These are phyloP conservation scores for Drosophila funebris DNA, from an alignment of 1,140 invertebrate genomes.

Conservation along the genomic window DNA sequence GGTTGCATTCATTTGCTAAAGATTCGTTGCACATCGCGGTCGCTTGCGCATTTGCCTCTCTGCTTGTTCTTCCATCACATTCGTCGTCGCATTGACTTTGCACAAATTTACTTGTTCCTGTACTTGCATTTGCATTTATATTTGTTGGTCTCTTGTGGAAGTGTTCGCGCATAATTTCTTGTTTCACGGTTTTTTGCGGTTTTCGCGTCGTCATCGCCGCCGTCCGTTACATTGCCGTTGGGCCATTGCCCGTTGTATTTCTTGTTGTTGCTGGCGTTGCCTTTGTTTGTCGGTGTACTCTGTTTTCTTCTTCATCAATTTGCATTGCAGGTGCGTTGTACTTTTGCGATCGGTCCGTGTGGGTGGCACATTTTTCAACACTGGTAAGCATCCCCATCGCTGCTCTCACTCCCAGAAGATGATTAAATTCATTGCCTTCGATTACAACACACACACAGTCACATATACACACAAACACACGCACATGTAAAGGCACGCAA, in stretches of 20 bases:
- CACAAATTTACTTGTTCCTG: conserved; percentile 3
- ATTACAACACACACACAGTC: conserved; percentile 47
- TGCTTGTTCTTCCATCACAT: conserved; percentile 45
- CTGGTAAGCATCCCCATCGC: conserved; percentile 59
- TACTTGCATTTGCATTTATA: conserved; percentile 17
- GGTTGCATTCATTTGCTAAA: conserved; percentile 74
- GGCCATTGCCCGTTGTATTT: conserved; percentile 37
- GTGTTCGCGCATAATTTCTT: conserved; percentile 42
- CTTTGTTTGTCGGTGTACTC: conserved; percentile 37
- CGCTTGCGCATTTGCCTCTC: conserved; percentile 36
- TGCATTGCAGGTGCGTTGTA: conserved; percentile 57
- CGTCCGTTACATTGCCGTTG: conserved; percentile 46
- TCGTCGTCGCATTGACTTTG: conserved; percentile 16
- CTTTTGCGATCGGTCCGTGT: conserved; percentile 38
- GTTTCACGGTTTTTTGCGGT: conserved; percentile 41
- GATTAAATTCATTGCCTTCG: conserved; percentile 51
- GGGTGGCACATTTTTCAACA: conserved; percentile 49
- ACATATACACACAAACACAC: conserved; percentile 27
- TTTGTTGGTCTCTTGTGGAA: conserved; percentile 8
- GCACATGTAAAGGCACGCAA: conserved; percentile 11
- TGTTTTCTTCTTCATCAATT: conserved; percentile 19
- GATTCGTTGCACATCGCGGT: conserved; percentile 72
- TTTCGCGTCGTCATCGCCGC: conserved; percentile 45
- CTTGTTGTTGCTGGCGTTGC: conserved; percentile 23
- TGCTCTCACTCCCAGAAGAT: conserved; percentile 18